These are phyloP conservation scores for Schizotus pectinicornis DNA, from an alignment of 2,888 invertebrate genomes.

Conservation along the genomic window DNA sequence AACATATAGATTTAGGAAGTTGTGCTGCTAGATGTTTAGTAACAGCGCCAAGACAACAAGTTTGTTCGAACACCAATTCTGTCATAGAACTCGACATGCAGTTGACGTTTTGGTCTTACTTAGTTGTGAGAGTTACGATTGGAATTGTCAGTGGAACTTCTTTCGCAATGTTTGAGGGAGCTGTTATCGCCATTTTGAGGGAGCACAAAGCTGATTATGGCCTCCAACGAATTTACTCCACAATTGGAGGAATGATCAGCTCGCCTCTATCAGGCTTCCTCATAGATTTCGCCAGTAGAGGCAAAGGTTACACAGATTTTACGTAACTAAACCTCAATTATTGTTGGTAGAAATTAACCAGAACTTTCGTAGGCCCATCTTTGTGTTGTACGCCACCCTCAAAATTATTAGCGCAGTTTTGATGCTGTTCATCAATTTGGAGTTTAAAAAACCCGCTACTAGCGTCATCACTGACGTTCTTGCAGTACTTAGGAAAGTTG, in stretches of 20 bases:
- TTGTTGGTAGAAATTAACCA: too few species aligned
- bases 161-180: slow-evolving; percentile 82
- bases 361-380: slow-evolving; percentile 69
- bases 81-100: slow-evolving; percentile 68
- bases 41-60: slow-evolving; percentile 62
- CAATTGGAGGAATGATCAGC: slow-evolving; percentile 80
- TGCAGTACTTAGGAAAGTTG: slow-evolving; percentile 70
- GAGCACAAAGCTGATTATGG: slow-evolving; percentile 81
- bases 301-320: slow-evolving; percentile 75
- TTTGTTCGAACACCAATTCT: slow-evolving; percentile 68
- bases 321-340: slow-evolving; percentile 59
- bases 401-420: slow-evolving; percentile 71
- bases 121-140: slow-evolving; percentile 67
- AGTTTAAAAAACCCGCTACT: slow-evolving; percentile 76
- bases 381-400: slow-evolving; percentile 74
- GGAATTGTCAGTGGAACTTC: slow-evolving; percentile 77
- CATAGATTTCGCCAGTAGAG: slow-evolving; percentile 75
- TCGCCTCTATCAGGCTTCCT: slow-evolving; percentile 76
- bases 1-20: slow-evolving; percentile 56
- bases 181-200: slow-evolving; percentile 76
- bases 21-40: slow-evolving; percentile 68
- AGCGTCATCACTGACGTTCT: slow-evolving; percentile 74
- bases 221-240: slow-evolving; percentile 76
- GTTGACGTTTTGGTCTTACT: slow-evolving; percentile 76
- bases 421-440: slow-evolving; percentile 75